A percentile compares a stretch with the other conserved stretches of the same genome.
Evolutionary conservation across 2,797 vertebrate species (phyloP).

Genomic region (Falco biarmicus): DNA sequence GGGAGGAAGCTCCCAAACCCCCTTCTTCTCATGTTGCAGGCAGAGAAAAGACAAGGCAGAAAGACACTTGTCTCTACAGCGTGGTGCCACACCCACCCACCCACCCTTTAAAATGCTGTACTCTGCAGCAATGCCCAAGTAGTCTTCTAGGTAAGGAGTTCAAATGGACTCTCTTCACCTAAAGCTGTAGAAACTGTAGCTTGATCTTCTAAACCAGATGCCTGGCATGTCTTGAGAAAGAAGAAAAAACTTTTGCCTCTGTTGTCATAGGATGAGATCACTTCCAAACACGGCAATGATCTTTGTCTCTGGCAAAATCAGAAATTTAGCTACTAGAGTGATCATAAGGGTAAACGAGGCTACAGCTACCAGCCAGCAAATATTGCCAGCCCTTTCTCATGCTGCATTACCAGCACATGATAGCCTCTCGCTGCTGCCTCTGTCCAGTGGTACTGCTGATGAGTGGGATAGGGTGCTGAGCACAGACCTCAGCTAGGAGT

Average conservation of each 20-base stretch:
- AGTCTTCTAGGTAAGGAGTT: neutral
- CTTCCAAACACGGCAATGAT: neutral
- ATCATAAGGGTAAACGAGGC: neutral
- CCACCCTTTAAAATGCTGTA: neutral
- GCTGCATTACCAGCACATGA: neutral
- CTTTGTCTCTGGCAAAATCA: neutral
- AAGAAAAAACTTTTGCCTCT: neutral
- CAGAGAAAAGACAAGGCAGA: neutral
- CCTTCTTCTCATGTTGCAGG: neutral
- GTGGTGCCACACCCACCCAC: neutral
- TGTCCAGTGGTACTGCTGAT: neutral
- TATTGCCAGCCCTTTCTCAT: neutral
- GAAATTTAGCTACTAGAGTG: neutral
- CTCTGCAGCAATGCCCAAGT: neutral
- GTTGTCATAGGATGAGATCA: neutral
- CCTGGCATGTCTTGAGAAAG: neutral
- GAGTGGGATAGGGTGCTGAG: neutral
- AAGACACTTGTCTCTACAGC: neutral
- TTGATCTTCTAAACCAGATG: neutral
- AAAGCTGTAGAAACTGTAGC: neutral
- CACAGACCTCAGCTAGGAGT: neutral
- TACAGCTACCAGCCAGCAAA: neutral
- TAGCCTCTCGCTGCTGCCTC: neutral
- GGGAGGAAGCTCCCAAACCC: neutral
- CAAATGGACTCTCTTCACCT: neutral